Base-by-base conservation (phyloP, 92 coral and sea anemone species). In the Phenganax subtilis region DNA sequence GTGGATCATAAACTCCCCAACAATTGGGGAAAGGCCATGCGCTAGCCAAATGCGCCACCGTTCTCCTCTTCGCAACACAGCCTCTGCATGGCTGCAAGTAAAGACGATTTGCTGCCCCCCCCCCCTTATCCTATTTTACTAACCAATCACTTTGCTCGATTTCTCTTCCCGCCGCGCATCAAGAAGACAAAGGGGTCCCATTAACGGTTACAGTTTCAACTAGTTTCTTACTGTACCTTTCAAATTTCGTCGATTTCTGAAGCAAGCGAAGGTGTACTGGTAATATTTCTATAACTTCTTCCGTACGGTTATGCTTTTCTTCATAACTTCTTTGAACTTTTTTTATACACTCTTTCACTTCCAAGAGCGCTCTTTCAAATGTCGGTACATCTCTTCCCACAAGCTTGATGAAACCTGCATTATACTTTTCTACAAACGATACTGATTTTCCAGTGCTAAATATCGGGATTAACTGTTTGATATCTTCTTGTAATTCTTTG, bases 241-340 rank as follows among this genome's bases (percentile, higher is more conserved):
- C 25, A 54, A 31, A 79, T 53, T 20, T 53, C 54, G 58, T 25
- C 3, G 83, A 79, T 15, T n/a, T 63, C 54, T 79, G 72, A 79
- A 79, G 74, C 37, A 79, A 31, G 12, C 54, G 51, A 9, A 79
- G 62, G 31, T 62, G 53, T 11, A 31, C 20, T 8, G 51, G 37
- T 17, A 69, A 65, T 47, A 79, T 11, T 79, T 65, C 20, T 55
- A 79, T 20, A 0, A 62, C 51, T 0, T 79, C 59, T 29, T 76
- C 71, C 12, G 70, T 9, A 12, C 54, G 81, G 17, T 31, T 76
- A 10, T 55, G 30, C 59, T 37, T 20, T 29, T 30, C 56, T 76
- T 76, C 70, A 0, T 69, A 69, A 3, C 51, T 17, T 8, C 51
- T 20, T 29, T 6, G 31, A 7, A 52, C 54, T 59, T 76, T 64